Evolutionary conservation across 2,888 invertebrate genomes (phyloP).

Genomic region (Cephus nigrinus): DNA sequence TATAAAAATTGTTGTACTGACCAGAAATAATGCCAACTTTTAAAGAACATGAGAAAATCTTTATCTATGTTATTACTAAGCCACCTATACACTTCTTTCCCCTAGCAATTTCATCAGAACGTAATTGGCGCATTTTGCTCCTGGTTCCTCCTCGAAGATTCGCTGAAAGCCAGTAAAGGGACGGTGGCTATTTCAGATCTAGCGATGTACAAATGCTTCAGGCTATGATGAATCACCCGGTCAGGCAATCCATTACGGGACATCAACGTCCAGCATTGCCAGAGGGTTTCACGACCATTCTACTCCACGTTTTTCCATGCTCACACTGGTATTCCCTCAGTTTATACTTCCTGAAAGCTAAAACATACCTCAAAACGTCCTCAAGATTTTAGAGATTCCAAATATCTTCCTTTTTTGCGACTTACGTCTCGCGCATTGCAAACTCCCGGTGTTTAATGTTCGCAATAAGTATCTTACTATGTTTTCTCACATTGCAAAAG

Average conservation of each 20-base stretch:
- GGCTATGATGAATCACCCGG: conserved; percentile 21
- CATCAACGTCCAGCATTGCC: conserved; percentile 16
- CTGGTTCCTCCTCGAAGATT: background rate
- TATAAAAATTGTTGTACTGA: background rate
- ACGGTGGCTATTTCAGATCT: background rate
- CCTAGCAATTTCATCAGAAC: background rate
- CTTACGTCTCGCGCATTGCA: background rate
- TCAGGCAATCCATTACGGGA: conserved; percentile 20
- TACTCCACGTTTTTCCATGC: background rate
- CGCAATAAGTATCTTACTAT: background rate
- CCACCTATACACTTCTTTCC: background rate
- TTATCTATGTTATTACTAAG: background rate
- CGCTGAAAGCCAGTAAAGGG: background rate
- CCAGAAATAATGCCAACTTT: background rate
- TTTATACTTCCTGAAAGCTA: background rate
- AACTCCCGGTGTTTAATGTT: background rate
- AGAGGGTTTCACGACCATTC: background rate
- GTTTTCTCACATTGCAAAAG: background rate
- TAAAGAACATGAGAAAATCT: background rate
- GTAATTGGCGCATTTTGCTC: background rate
- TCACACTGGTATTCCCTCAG: background rate
- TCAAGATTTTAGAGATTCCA: background rate
- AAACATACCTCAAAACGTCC: background rate
- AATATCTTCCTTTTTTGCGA: background rate
- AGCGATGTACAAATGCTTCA: conserved; percentile 13